Evolutionary conservation across 2,888 invertebrate genomes (phyloP).

Genomic region (Andrena haemorrhoa): DNA sequence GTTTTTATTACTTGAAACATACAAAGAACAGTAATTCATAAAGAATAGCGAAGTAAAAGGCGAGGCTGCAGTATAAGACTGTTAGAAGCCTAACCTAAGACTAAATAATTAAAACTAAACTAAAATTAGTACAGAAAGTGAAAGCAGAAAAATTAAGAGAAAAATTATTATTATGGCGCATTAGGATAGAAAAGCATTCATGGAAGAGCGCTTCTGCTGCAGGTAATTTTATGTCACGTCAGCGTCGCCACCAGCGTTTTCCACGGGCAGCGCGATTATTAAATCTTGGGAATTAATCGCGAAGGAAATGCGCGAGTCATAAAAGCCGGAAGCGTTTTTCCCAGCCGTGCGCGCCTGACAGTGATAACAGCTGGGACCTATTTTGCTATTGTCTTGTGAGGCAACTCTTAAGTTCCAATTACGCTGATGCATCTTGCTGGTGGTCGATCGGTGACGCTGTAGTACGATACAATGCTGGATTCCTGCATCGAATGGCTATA

Average conservation of each 20-base stretch:
- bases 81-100: no score
- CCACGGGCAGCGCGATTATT: constrained; percentile 32
- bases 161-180: no score
- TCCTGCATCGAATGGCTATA: no score
- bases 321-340: constrained; percentile 33
- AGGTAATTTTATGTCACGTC: constrained; percentile 22
- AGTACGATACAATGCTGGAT: no score
- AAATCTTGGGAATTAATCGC: constrained; percentile 53
- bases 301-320: constrained; percentile 17
- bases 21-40: no score
- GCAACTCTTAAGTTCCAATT: constrained; percentile 19
- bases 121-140: no score
- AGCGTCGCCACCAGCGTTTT: constrained; percentile 3
- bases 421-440: background rate
- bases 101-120: no score
- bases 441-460: no score
- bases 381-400: constrained; percentile 59
- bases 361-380: constrained; percentile 35
- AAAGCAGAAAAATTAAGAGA: no score
- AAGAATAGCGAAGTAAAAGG: no score
- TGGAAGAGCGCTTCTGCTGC: constrained; percentile 12
- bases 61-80: no score
- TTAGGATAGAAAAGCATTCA: background rate
- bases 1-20: no score
- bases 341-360: constrained; percentile 36